A percentile compares a stretch with the other conserved stretches of the same genome.
Conservation (phyloP, 2,888 invertebrate genomes). For the Steinernema carpocapsae region DNA sequence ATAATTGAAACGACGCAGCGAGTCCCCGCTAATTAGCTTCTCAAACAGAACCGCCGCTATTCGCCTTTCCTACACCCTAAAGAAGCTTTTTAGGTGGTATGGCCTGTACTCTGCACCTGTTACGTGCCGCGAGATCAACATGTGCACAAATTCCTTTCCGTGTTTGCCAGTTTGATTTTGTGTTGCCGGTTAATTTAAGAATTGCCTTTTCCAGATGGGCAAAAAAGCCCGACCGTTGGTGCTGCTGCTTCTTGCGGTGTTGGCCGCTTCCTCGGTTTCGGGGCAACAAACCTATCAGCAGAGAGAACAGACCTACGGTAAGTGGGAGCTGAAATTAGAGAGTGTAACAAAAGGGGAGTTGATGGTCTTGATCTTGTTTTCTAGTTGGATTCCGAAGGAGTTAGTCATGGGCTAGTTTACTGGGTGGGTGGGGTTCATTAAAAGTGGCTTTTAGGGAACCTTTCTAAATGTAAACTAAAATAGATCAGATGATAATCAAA, state of each 20-base stretch:
- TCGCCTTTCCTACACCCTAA: no score
- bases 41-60: no score
- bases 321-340: neutral
- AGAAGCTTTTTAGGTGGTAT: no score
- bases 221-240: neutral
- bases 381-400: neutral
- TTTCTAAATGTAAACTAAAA: no score
- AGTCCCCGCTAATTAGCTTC: no score
- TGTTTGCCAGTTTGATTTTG: no score
- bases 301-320: slow-evolving; percentile 24
- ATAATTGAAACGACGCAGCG: no score
- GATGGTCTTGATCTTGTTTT: neutral
- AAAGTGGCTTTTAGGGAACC: neutral
- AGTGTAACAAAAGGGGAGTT: neutral
- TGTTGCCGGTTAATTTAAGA: no score
- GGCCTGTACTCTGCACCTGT: no score
- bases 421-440: neutral
- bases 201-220: slow-evolving; percentile 1
- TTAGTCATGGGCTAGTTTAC: neutral
- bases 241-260: neutral
- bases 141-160: no score
- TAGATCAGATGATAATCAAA: no score
- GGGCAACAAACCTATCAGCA: neutral
- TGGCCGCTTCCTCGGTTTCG: neutral
- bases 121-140: no score